Base-by-base conservation (phyloP, 1,140 invertebrate species). In the Brachionus paranguensis region DNA sequence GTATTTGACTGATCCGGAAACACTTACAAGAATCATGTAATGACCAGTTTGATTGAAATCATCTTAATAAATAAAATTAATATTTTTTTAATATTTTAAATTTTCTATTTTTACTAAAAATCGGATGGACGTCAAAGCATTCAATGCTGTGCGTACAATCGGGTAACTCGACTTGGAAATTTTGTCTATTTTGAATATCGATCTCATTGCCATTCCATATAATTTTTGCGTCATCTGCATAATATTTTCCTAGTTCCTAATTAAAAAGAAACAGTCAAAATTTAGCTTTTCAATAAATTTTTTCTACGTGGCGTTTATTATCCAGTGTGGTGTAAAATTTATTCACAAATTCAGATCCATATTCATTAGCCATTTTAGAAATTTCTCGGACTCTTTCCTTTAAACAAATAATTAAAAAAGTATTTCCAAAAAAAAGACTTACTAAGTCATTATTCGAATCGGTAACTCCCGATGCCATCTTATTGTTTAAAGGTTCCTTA, bases 181-280 rank as follows among this genome's bases (percentile, higher is more conserved):
- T 64, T 64, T 81, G 78, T 45, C 78, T 81, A 27, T 81, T 68
- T 64, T 64, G 53, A 43, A 29, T 20, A 20, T 81, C 64, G 14
- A 81, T 81, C 41, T 81, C 78, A 14, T 81, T 81, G 7, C 78
- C 78, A 20, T 81, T 81, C 78, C 78, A 81, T 17, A 81, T 81
- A 12, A 81, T 43, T 68, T 81, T 81, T 27, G 78, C 50, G 12
- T 68, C 78, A 64, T 81, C 78, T 3, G 53, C 50, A 27, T 81
- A 81, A 27, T 64, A 81, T 41, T 81, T 81, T 45, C n/a, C 64
- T n/a, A 81, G 24, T 68, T 81, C 78, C 78, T 81, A 24, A 43
- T 74, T 43, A 47, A 76, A 37, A 20, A 0, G 11, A 45, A 41
- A 74, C 43, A 43, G 43, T 20, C n/a, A 74, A 74, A n/a, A 17